Conservation (phyloP, 2,113 vertebrate species). For the Manacus vitellinus region DNA sequence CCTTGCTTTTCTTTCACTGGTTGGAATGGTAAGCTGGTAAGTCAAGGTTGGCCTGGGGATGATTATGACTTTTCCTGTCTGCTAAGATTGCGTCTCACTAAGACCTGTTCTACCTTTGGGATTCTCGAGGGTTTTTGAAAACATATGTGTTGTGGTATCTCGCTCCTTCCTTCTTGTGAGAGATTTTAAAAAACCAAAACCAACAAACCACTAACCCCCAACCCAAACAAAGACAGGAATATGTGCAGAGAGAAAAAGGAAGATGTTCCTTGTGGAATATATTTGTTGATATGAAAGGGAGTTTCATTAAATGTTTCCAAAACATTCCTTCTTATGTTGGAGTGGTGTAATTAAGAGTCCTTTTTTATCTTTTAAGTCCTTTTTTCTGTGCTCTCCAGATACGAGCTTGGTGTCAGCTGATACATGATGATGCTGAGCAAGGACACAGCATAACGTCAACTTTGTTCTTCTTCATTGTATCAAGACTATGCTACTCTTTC, state of each 20-base stretch:
- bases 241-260: background rate
- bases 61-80: background rate
- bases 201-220: background rate
- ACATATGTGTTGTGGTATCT: background rate
- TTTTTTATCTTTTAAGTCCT: background rate
- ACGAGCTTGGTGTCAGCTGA: rapidly evolving
- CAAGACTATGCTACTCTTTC: too few species aligned
- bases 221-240: background rate
- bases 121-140: background rate
- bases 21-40: background rate
- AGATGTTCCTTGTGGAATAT: background rate
- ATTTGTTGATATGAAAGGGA: background rate
- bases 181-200: background rate
- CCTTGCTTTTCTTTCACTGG: background rate
- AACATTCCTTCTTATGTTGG: background rate
- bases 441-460: rapidly evolving
- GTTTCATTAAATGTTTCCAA: background rate
- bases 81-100: background rate
- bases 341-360: rapidly evolving
- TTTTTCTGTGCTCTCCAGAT: rapidly evolving
- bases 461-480: background rate
- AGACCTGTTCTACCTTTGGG: background rate
- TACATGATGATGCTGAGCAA: rapidly evolving
- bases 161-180: background rate
- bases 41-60: background rate